A percentile compares a stretch with the other conserved stretches of the same genome.
Conservation (phyloP, 2,888 invertebrate genomes). For the Eristalis intricaria region DNA sequence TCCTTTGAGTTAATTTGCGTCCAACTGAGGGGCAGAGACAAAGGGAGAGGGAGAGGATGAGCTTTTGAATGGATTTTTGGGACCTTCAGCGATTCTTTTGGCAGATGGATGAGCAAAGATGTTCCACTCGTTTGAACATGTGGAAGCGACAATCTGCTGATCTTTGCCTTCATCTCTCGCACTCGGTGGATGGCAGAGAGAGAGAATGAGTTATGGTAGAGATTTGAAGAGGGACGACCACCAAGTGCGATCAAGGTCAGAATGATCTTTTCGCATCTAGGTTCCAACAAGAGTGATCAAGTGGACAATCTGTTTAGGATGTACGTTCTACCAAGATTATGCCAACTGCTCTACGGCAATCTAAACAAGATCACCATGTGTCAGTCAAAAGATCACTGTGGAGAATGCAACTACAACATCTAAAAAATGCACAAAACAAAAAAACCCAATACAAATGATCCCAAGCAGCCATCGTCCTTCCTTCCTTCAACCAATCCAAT, state of each 20-base stretch:
- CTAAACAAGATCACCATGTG: too few relatives aligned
- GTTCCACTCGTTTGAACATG: background rate
- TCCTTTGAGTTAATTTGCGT: slow-evolving; percentile 34
- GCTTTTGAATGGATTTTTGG: too few relatives aligned
- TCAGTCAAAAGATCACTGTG: too few relatives aligned
- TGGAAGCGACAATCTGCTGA: background rate
- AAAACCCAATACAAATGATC: too few relatives aligned
- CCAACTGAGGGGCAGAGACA: background rate
- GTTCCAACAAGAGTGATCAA: too few relatives aligned
- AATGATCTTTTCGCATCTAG: background rate
- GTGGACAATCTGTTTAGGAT: too few relatives aligned
- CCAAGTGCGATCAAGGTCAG: background rate
- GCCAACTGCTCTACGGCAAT: too few relatives aligned
- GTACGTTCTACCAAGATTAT: too few relatives aligned
- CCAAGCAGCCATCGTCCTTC: too few relatives aligned
- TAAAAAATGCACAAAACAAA: too few relatives aligned
- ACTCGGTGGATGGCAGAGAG: background rate
- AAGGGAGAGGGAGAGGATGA: background rate
- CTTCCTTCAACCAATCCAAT: background rate
- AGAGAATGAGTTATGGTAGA: background rate
- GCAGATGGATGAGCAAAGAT: background rate
- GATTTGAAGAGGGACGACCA: background rate
- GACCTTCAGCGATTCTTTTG: background rate
- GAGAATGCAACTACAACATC: too few relatives aligned
- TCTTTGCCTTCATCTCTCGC: background rate